These are phyloP conservation scores for Scaptomyza parva DNA, from an alignment of 2,888 invertebrate species.

Conservation along the genomic window DNA sequence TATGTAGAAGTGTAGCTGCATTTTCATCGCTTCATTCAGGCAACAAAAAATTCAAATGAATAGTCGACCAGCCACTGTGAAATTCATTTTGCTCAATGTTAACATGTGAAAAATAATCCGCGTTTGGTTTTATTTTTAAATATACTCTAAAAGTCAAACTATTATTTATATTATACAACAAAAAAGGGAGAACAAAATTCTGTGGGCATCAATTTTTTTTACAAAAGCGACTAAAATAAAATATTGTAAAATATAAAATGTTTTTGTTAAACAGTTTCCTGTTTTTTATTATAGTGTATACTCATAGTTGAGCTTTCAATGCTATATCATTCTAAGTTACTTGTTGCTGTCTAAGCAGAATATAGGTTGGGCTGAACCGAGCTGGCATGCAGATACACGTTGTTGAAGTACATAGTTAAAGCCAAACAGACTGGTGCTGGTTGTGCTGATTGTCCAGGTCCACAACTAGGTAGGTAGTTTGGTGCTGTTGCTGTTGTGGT, in stretches of 20 bases:
- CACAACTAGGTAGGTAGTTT: constrained; percentile 21
- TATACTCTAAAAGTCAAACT: neutral
- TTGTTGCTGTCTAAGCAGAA: constrained; percentile 56
- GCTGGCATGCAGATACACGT: constrained; percentile 13
- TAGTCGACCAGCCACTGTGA: constrained; percentile 55
- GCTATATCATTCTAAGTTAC: neutral
- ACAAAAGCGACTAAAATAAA: no score
- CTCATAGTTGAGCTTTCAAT: neutral
- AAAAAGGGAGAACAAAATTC: no score
- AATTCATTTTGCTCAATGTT: constrained; percentile 73
- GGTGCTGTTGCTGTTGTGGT: constrained; percentile 49
- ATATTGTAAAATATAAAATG: no score
- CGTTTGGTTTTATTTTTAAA: constrained; percentile 7
- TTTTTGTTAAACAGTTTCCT: no score
- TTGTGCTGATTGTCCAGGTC: constrained; percentile 62
- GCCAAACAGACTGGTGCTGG: constrained; percentile 39
- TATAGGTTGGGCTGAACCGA: constrained; percentile 66
- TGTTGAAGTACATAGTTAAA: constrained; percentile 51
- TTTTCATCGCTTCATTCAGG: constrained; percentile 19
- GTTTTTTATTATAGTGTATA: neutral
- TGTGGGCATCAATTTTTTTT: no score
- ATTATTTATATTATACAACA: neutral
- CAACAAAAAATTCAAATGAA: constrained; percentile 56
- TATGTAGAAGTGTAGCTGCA: constrained; percentile 11
- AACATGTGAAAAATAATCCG: constrained; percentile 63